These are phyloP conservation scores for Macropodus opercularis DNA, from an alignment of 2,797 vertebrate genomes.

Conservation along the genomic window DNA sequence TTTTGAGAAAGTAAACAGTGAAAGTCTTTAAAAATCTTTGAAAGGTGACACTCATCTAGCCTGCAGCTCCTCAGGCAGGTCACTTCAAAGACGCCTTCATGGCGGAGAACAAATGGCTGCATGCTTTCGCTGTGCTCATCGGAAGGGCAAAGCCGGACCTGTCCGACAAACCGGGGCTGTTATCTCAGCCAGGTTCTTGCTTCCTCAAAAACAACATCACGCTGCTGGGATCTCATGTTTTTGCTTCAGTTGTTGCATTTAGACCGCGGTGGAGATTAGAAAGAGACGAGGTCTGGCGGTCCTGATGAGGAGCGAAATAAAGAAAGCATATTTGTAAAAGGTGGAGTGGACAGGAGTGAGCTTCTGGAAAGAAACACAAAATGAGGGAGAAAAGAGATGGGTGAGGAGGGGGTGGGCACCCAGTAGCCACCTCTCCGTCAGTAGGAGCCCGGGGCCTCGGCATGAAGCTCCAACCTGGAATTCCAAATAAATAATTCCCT, in stretches of 20 bases:
- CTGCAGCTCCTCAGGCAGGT: constrained; percentile 9
- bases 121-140: constrained; percentile 24
- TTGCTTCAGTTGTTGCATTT: constrained; percentile 16
- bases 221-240: constrained; percentile 7
- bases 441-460: constrained; percentile 38
- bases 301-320: not conserved
- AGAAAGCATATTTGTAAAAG: constrained; percentile 3
- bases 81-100: constrained; percentile 16
- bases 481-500: constrained; percentile 74
- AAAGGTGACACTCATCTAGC: constrained; percentile 25
- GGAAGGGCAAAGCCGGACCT: constrained; percentile 11
- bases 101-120: constrained; percentile 26
- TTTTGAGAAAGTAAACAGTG: too few species aligned
- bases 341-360: constrained; percentile 12
- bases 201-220: constrained; percentile 14
- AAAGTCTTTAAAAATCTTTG: not conserved
- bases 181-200: constrained; percentile 9
- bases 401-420: constrained; percentile 34
- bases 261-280: constrained; percentile 11
- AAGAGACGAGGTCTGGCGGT: not conserved
- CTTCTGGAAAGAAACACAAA: constrained; percentile 21
- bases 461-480: constrained; percentile 67
- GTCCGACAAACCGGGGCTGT: constrained; percentile 19
- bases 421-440: constrained; percentile 38
- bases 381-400: constrained; percentile 2